Percentiles rank a stretch among this genome's conserved stretches.
These are phyloP conservation scores for Gymnarchus niloticus DNA, from an alignment of 2,113 vertebrate genomes.

Conservation along the genomic window DNA sequence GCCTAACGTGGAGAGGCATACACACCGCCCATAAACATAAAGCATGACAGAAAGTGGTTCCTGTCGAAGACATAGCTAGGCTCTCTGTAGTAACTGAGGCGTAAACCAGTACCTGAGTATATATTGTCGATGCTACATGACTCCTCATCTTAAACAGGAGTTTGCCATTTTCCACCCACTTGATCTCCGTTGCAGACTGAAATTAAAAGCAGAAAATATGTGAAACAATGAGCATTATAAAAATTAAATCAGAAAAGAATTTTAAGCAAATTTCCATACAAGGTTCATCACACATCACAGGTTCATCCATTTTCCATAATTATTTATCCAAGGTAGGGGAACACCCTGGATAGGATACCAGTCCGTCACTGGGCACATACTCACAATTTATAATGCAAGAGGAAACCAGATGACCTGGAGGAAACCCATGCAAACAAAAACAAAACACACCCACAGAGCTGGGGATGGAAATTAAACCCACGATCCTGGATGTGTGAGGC, in stretches of 20 bases:
- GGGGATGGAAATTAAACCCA: not conserved
- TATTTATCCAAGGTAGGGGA: not conserved
- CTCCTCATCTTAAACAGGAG: constrained; percentile 81
- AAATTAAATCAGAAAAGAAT: not conserved
- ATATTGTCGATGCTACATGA: constrained; percentile 84
- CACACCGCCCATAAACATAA: no score
- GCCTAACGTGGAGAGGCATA: no score
- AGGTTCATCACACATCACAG: no score
- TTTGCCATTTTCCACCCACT: constrained; percentile 94
- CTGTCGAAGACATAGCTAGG: not conserved
- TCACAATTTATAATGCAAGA: not conserved
- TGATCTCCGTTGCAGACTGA: constrained; percentile 71
- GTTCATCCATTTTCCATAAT: not conserved
- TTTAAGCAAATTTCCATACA: not conserved
- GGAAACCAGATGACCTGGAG: no score
- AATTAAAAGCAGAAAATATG: not conserved
- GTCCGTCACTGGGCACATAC: not conserved
- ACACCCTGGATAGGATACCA: not conserved
- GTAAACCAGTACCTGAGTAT: constrained; percentile 73
- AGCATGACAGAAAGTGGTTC: not conserved
- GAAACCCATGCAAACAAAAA: not conserved
- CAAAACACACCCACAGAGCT: not conserved
- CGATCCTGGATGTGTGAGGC: no score
- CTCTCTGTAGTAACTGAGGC: not conserved
- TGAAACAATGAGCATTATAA: not conserved